A percentile compares a stretch with the other conserved stretches of the same genome.
Evolutionary conservation across 2,888 invertebrate genomes (phyloP).

Genomic region (Rotaria magnacalcarata): DNA sequence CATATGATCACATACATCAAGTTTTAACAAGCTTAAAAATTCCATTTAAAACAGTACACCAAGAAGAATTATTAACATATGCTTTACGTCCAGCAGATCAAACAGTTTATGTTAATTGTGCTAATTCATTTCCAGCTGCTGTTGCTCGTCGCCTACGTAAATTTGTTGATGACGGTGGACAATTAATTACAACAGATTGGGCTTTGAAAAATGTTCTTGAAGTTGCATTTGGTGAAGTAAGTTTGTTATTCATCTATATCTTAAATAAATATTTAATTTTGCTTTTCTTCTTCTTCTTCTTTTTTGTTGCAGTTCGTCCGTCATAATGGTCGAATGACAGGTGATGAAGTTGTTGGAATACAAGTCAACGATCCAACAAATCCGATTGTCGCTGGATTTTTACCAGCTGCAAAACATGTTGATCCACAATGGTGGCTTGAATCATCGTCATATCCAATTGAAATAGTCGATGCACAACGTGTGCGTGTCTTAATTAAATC

Average conservation of each 20-base stretch:
- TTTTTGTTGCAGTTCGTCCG: background rate
- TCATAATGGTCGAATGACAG: background rate
- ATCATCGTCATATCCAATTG: slow-evolving; percentile 14
- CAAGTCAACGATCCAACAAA: slow-evolving; percentile 20
- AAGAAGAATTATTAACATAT: background rate
- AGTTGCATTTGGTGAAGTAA: slow-evolving; percentile 19
- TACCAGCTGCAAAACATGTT: slow-evolving; percentile 31
- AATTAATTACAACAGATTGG: slow-evolving; percentile 17
- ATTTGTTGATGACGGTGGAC: slow-evolving; percentile 11
- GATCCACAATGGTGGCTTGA: slow-evolving; percentile 37
- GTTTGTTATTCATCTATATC: background rate
- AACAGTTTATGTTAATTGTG: slow-evolving; percentile 31
- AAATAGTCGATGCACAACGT: background rate
- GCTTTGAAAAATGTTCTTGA: slow-evolving; percentile 18
- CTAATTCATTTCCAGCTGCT: background rate
- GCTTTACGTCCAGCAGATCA: background rate
- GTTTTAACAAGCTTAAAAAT: background rate
- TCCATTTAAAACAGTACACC: background rate
- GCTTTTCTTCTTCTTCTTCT: background rate
- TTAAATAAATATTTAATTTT: too few species aligned
- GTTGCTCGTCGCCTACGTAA: slow-evolving; percentile 1
- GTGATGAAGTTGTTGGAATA: slow-evolving; percentile 35
- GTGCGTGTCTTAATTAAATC: slow-evolving; percentile 26
- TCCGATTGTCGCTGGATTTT: slow-evolving; percentile 7
- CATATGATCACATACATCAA: slow-evolving; percentile 32